A percentile compares a stretch with the other conserved stretches of the same genome.
Conservation (phyloP, 2,888 invertebrate genomes). For the Mamestra brassicae region DNA sequence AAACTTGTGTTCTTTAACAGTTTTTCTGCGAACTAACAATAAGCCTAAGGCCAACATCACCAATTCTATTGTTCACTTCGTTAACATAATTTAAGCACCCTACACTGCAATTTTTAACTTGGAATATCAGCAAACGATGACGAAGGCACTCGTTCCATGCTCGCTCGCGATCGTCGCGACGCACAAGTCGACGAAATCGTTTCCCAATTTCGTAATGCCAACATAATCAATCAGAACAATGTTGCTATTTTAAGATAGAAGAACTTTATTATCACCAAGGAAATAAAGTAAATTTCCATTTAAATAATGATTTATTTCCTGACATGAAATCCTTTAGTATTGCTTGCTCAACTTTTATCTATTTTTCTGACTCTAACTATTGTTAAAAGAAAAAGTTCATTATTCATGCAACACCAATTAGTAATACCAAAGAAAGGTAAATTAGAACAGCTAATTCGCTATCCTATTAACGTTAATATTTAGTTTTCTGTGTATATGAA, state of each 20-base stretch:
- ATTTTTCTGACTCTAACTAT: not conserved
- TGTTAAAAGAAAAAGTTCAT: not conserved
- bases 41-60: constrained; percentile 89
- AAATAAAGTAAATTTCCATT: no score
- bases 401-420: not conserved
- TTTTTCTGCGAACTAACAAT: constrained; percentile 85
- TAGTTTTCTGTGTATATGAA: no score
- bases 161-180: constrained; percentile 53
- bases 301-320: no score
- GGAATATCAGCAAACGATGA: constrained; percentile 81
- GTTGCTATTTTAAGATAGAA: constrained; percentile 32
- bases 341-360: not conserved
- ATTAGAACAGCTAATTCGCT: no score
- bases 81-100: constrained; percentile 83
- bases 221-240: constrained; percentile 44
- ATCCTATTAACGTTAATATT: not conserved
- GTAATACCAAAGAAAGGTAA: no score
- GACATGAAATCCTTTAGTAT: not conserved
- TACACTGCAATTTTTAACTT: constrained; percentile 74
- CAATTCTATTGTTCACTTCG: constrained; percentile 86
- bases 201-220: constrained; percentile 44
- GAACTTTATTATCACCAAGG: not conserved
- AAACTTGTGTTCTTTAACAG: constrained; percentile 84
- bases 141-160: constrained; percentile 74
- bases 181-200: constrained; percentile 35